Base-by-base conservation (phyloP, 2,797 vertebrate genomes). In the Myotis pilosus region DNA sequence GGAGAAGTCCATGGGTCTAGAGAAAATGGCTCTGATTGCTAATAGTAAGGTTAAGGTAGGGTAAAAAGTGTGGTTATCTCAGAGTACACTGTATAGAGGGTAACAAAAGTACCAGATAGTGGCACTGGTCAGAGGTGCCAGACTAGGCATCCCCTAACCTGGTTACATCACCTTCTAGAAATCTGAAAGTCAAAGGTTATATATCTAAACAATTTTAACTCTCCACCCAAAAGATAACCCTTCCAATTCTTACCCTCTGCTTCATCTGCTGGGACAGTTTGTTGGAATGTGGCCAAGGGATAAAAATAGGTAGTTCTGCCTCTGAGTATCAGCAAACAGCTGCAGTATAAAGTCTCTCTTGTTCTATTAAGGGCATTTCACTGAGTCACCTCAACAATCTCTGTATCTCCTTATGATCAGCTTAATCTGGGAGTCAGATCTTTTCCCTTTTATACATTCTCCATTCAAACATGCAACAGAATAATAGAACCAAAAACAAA, bases 271-370 rank as follows among this genome's bases (percentile, higher is more conserved):
- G 76, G 62, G 72, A 91, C 84, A 95, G 87, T 94, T 92, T 81
- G 89, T 23, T 97, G 96, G 81, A 95, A 95, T 87, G 66, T 53
- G 25, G 84, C 93, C 96, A 96, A 95, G 51, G 89, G 94, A 96
- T 97, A 96, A 97, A 97, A 97, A 97, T 96, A 97, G 96, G 95
- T 96, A 95, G 91, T 90, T 95, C 91, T 95, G 55, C 66, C 81
- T 89, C 86, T 85, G 84, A 96, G 60, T 94, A 94, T 94, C 87
- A 81, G 78, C 71, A 96, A 95, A 96, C 96, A 96, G 92, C 93
- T 96, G 93, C 93, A 80, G 93, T 84, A 93, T 94, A 95, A 96
- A 80, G 84, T 96, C 95, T 85, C 80, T 89, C 96, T 91, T 80
- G 53, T 96, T 96, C 78, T 94, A 89, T 89, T 87, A 95, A 95